These are phyloP conservation scores for Takifugu bimaculatus DNA, from an alignment of 2,113 vertebrate genomes.

Conservation along the genomic window DNA sequence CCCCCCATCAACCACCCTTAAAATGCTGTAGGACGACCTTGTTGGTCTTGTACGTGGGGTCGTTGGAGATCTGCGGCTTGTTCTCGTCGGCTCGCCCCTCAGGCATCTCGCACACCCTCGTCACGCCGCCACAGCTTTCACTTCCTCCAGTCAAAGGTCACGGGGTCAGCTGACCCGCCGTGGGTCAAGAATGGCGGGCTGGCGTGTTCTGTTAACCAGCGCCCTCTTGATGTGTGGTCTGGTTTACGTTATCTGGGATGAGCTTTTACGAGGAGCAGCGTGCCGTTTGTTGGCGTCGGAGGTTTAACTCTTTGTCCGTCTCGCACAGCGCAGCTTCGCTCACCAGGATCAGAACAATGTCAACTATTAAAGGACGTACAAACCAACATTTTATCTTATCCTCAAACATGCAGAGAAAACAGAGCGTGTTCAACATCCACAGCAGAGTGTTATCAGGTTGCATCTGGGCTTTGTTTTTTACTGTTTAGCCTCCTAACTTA, in stretches of 20 bases:
- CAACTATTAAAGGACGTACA: no score
- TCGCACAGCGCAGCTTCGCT: no score
- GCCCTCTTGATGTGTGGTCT: slow-evolving; percentile 63
- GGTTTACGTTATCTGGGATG: slow-evolving; percentile 65
- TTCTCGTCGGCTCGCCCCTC: slow-evolving; percentile 15
- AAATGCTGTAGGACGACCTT: slow-evolving; percentile 29
- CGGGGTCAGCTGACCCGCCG: slow-evolving; percentile 44
- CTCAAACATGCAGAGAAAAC: no score
- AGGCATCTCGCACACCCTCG: slow-evolving; percentile 60
- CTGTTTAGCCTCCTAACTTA: background rate
- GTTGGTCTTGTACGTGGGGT: slow-evolving; percentile 25
- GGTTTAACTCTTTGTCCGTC: slow-evolving; percentile 17
- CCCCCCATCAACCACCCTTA: slow-evolving; percentile 2
- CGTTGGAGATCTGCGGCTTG: slow-evolving; percentile 15
- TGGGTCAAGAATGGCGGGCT: slow-evolving; percentile 54
- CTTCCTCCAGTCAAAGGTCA: slow-evolving; percentile 67
- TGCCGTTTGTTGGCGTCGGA: slow-evolving; percentile 35
- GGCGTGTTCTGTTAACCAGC: slow-evolving; percentile 22
- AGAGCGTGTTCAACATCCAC: no score
- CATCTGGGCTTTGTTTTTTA: no score
- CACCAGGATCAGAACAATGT: no score
- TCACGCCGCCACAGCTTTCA: slow-evolving; percentile 56
- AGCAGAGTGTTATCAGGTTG: no score
- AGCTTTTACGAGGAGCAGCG: slow-evolving; percentile 40
- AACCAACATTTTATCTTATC: no score